phyloP scores from a whole-genome alignment of 1,140 invertebrate genomes.

The Acromyrmex charruanus region DNA sequence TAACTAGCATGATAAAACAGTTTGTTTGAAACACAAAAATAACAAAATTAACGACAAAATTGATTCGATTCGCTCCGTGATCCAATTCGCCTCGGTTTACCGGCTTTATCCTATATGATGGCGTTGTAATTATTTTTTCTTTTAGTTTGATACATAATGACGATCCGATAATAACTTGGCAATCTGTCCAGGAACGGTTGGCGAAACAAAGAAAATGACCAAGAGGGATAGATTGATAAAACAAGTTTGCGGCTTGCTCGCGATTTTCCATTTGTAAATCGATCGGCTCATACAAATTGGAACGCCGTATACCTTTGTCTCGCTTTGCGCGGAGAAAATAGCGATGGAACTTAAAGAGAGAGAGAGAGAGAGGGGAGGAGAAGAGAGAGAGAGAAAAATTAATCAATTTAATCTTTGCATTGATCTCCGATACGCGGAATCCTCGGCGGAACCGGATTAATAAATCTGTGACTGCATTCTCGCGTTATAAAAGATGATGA shows the following conservation, averaged over 20 bases:
- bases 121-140: conserved; percentile 24
- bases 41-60: too few species aligned
- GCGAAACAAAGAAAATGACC: conserved; percentile 27
- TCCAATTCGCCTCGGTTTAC: too few species aligned
- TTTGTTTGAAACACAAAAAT: too few species aligned
- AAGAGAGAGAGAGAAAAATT: not conserved
- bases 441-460: conserved; percentile 6
- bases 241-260: not conserved
- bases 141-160: not conserved
- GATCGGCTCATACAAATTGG: conserved; percentile 24
- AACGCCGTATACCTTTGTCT: not conserved
- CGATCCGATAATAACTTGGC: conserved; percentile 32
- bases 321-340: not conserved
- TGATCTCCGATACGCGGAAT: not conserved
- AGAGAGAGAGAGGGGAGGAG: not conserved
- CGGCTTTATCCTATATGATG: not conserved
- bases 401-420: conserved; percentile 34
- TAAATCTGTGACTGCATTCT: not conserved
- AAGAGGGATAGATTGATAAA: conserved; percentile 1
- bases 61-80: too few species aligned
- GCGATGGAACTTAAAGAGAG: not conserved
- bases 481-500: not conserved
- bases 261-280: conserved; percentile 34
- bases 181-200: conserved; percentile 3
- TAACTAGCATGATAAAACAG: too few species aligned